These are phyloP conservation scores for Plutomurus gul DNA, from an alignment of 1,140 invertebrate genomes.

Conservation along the genomic window DNA sequence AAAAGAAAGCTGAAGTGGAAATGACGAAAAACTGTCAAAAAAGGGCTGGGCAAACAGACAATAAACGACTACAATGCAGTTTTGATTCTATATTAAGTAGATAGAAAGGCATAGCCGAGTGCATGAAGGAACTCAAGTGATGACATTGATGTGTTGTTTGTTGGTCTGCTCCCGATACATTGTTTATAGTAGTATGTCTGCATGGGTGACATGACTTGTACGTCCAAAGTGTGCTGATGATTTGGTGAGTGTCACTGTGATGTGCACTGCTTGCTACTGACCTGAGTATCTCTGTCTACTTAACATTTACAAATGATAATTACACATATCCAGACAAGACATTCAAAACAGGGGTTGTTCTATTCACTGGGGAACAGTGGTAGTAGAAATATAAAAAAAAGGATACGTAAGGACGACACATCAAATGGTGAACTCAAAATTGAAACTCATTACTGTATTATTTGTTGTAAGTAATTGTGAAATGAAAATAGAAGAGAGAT, in stretches of 20 bases:
- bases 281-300: conserved; percentile 10
- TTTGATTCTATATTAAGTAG: conserved; percentile 8
- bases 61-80: background rate
- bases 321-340: background rate
- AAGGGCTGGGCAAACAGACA: background rate
- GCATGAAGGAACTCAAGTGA: conserved; percentile 29
- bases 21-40: background rate
- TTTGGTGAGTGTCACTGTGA: conserved; percentile 20
- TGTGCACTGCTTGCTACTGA: background rate
- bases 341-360: background rate
- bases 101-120: conserved; percentile 18
- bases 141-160: background rate
- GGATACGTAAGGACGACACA: background rate
- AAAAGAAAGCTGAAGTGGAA: background rate
- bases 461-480: background rate
- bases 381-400: no score
- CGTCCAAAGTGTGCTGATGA: background rate
- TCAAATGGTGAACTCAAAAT: background rate
- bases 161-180: background rate
- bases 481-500: background rate
- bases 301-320: background rate
- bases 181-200: no score
- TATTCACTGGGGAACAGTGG: background rate
- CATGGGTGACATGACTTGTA: no score
- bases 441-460: no score